These are phyloP conservation scores for Clepsis dumicolana DNA, from an alignment of 2,888 invertebrate species.

Conservation along the genomic window DNA sequence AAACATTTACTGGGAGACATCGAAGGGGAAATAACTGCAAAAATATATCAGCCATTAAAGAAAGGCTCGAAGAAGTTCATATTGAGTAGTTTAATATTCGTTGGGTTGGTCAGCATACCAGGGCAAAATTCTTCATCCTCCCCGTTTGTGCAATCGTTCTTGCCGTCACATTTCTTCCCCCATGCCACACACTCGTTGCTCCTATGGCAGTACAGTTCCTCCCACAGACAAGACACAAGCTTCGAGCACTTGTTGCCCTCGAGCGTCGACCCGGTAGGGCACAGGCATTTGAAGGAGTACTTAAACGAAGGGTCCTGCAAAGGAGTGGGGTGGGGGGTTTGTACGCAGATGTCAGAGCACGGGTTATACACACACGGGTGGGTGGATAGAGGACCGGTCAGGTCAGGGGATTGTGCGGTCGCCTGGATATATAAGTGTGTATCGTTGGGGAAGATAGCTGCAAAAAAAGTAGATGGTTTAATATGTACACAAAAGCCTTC, in stretches of 20 bases:
- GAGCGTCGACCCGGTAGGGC: slow-evolving; percentile 89
- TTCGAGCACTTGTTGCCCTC: slow-evolving; percentile 85
- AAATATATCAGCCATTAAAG: not conserved
- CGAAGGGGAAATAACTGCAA: slow-evolving; percentile 16
- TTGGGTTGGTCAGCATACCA: slow-evolving; percentile 53
- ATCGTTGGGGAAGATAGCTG: slow-evolving; percentile 82
- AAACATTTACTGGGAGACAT: slow-evolving; percentile 35
- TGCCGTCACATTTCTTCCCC: slow-evolving; percentile 78
- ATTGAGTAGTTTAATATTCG: not conserved
- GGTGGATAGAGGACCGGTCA: slow-evolving; percentile 52
- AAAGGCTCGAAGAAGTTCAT: not conserved
- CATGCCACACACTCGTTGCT: slow-evolving; percentile 76
- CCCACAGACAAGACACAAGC: slow-evolving; percentile 78
- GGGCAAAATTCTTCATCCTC: slow-evolving; percentile 86
- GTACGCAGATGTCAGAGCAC: slow-evolving; percentile 92
- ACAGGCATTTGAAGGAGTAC: slow-evolving; percentile 80
- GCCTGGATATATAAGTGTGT: slow-evolving; percentile 69
- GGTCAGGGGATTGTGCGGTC: slow-evolving; percentile 52
- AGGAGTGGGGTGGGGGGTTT: slow-evolving; percentile 58
- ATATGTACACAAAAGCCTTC: too few relatives aligned
- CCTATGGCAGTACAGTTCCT: slow-evolving; percentile 74
- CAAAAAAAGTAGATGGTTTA: slow-evolving; percentile 49
- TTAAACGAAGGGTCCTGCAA: slow-evolving; percentile 30
- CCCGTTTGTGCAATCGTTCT: slow-evolving; percentile 79
- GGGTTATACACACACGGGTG: slow-evolving; percentile 89